phyloP scores from a whole-genome alignment of 2,113 vertebrate species.

The Ophiodon elongatus region DNA sequence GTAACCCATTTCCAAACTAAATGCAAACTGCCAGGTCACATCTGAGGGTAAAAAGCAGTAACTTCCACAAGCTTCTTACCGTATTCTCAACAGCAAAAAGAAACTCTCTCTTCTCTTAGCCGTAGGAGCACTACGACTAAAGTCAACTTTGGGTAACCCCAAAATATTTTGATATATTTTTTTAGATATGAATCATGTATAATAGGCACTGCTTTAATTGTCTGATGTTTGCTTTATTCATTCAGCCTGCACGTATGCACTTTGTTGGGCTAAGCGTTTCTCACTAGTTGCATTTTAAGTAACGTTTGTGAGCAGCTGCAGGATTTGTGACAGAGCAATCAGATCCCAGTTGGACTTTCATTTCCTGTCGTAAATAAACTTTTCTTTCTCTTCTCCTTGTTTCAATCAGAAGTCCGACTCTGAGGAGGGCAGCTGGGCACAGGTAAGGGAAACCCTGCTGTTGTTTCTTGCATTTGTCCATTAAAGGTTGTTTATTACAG shows the following conservation, averaged over 20 bases:
- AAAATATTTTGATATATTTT: not conserved
- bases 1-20: slow-evolving; percentile 1
- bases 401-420: slow-evolving; percentile 89
- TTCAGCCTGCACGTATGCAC: not conserved
- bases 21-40: slow-evolving; percentile 16
- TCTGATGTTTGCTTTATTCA: not conserved
- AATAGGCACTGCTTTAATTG: not conserved
- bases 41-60: not conserved
- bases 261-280: not conserved
- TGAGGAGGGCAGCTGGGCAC: slow-evolving; percentile 98
- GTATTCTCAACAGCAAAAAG: not conserved
- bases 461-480: not conserved
- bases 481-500: not conserved
- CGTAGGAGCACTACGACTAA: not conserved
- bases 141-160: not conserved
- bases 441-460: slow-evolving; percentile 83
- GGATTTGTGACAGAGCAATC: not conserved
- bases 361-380: not conserved
- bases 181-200: not conserved
- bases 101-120: not conserved
- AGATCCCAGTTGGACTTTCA: not conserved
- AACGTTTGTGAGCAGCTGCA: not conserved
- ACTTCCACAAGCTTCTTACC: not conserved
- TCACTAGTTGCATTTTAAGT: not conserved
- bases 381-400: not conserved